These are phyloP conservation scores for Danio kyathit DNA, from an alignment of 2,797 vertebrate species.

Conservation along the genomic window DNA sequence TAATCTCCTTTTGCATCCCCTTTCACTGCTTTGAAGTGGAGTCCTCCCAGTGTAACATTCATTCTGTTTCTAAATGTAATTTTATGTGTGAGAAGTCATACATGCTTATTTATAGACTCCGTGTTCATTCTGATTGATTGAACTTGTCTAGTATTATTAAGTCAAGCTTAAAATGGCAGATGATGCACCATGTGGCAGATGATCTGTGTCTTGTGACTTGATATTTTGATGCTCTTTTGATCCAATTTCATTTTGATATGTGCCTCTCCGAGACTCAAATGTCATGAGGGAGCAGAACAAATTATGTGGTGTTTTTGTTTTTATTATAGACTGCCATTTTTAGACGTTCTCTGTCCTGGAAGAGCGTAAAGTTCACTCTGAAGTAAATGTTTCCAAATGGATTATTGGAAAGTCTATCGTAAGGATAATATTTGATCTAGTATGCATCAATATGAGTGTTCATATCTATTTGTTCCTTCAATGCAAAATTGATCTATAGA, in stretches of 20 bases:
- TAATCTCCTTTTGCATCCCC: background rate
- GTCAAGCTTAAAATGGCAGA: slow-evolving; percentile 3
- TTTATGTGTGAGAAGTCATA: background rate
- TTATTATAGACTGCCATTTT: slow-evolving; percentile 5
- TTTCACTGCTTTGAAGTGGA: background rate
- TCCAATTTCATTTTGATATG: slow-evolving; percentile 2
- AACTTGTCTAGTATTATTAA: background rate
- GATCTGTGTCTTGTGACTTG: background rate
- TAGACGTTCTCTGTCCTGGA: background rate
- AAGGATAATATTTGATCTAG: background rate
- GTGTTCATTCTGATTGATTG: background rate
- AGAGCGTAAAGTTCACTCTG: background rate
- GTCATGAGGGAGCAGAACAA: background rate
- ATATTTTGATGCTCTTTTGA: slow-evolving; percentile 25
- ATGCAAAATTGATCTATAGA: background rate
- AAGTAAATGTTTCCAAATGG: background rate
- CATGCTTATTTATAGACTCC: background rate
- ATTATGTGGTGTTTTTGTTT: background rate
- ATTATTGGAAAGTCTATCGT: background rate
- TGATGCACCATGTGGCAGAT: background rate
- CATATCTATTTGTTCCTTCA: background rate
- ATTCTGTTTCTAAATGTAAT: slow-evolving; percentile 4
- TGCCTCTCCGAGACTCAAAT: slow-evolving; percentile 31
- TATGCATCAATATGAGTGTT: background rate
- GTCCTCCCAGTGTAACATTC: background rate